Conservation (phyloP, 2,888 invertebrate species). For the Zygothrica quintamaculata region DNA sequence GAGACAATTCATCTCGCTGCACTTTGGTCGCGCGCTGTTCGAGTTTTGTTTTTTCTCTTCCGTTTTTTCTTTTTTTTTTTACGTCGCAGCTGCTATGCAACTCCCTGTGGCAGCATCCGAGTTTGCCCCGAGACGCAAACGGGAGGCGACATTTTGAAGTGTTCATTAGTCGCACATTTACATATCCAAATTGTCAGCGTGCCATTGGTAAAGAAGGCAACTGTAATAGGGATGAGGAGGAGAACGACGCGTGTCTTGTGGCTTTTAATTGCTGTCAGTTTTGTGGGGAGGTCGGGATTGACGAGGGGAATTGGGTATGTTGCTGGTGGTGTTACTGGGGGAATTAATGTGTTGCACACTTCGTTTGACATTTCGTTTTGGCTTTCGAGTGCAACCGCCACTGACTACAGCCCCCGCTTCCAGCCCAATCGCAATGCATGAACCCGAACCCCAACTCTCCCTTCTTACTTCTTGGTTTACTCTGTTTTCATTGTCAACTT, state of each 20-base stretch:
- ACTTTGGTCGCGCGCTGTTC: constrained; percentile 53
- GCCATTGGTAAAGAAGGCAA: constrained; percentile 24
- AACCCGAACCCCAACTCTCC: constrained; percentile 15
- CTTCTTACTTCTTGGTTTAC: constrained; percentile 17
- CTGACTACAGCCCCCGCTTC: constrained; percentile 1
- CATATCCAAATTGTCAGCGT: constrained; percentile 80
- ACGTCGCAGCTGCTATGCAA: constrained; percentile 57
- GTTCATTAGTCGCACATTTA: constrained; percentile 83
- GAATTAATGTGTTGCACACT: constrained; percentile 82
- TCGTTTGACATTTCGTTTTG: constrained; percentile 74
- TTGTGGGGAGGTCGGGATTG: constrained; percentile 20
- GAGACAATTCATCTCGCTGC: constrained; percentile 46
- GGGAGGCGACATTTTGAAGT: constrained; percentile 71
- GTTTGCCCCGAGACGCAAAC: constrained; percentile 26
- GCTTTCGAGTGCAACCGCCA: constrained; percentile 40
- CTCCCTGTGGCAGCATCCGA: constrained; percentile 25
- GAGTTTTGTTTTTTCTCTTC: constrained; percentile 16
- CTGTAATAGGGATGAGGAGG: constrained; percentile 6
- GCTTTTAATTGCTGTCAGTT: constrained; percentile 75
- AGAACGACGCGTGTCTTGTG: constrained; percentile 63
- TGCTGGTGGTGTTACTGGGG: constrained; percentile 41
- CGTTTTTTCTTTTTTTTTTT: constrained; percentile 44
- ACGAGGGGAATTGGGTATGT: constrained; percentile 7
- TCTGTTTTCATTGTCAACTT: constrained; percentile 56
- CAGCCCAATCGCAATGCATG: constrained; percentile 1